phyloP scores from a whole-genome alignment of 2,113 vertebrate genomes.

The Australoheros scitulus region DNA sequence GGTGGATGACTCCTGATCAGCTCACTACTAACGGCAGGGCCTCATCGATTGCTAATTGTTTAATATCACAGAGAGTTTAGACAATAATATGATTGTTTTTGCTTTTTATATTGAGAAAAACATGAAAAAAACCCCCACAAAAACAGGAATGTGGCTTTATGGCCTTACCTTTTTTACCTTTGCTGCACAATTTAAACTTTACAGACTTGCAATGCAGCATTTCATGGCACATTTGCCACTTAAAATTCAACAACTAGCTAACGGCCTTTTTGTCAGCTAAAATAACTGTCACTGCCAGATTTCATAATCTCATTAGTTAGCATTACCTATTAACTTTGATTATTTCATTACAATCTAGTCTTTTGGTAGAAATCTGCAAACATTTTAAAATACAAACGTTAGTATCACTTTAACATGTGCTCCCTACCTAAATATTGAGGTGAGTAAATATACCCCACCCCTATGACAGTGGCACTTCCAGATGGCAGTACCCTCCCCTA shows the following conservation, averaged over 20 bases:
- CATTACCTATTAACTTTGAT: background rate
- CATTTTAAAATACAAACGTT: too few relatives aligned
- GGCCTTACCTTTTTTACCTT: background rate
- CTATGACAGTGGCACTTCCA: background rate
- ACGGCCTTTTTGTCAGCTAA: background rate
- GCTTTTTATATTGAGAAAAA: background rate
- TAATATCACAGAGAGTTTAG: slow-evolving; percentile 51
- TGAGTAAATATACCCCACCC: background rate
- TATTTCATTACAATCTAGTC: background rate
- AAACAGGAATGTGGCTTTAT: too few relatives aligned
- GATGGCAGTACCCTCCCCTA: background rate
- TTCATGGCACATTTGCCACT: accelerated
- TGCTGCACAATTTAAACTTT: background rate
- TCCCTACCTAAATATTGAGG: background rate
- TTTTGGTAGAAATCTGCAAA: background rate
- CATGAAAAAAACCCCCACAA: background rate
- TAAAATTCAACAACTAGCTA: background rate
- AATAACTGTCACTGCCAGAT: background rate
- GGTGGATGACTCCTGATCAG: slow-evolving; percentile 9
- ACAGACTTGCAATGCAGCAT: background rate
- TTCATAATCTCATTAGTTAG: background rate
- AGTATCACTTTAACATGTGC: background rate
- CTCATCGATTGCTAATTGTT: slow-evolving; percentile 44
- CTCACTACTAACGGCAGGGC: slow-evolving; percentile 29
- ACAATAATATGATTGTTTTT: background rate